A percentile compares a stretch with the other conserved stretches of the same genome.
These are phyloP conservation scores for Puma concolor DNA, from an alignment of 2,113 vertebrate species.

Conservation along the genomic window DNA sequence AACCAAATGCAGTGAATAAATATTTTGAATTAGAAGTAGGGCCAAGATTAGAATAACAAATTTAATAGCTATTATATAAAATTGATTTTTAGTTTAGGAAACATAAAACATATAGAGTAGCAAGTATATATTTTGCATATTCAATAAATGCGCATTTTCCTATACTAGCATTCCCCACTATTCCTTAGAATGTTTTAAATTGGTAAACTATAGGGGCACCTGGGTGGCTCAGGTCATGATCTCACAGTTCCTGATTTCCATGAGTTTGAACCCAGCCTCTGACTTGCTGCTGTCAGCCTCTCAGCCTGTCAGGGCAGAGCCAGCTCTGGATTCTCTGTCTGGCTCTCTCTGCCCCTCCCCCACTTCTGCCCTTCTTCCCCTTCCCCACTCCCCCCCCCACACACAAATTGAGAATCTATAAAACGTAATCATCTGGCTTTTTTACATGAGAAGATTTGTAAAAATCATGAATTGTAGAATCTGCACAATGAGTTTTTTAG, in stretches of 20 bases:
- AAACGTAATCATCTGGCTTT: background rate
- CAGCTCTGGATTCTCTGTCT: too few species aligned
- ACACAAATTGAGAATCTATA: background rate
- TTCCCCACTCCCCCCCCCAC: too few species aligned
- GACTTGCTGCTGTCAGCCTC: too few species aligned
- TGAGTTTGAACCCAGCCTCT: too few species aligned
- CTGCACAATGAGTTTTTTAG: background rate
- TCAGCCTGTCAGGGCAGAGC: too few species aligned
- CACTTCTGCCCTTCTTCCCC: too few species aligned
- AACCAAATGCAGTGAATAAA: background rate
- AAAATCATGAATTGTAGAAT: background rate
- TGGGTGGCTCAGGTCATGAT: too few species aligned
- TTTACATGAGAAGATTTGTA: background rate
- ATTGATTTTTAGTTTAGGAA: background rate
- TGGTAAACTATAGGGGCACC: background rate
- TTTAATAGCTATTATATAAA: background rate
- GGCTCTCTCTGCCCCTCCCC: too few species aligned
- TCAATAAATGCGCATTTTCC: background rate
- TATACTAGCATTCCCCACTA: background rate
- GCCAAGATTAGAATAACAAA: background rate
- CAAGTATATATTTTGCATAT: background rate
- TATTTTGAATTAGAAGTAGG: background rate
- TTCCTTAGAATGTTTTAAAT: background rate
- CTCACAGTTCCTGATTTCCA: too few species aligned
- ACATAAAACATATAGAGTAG: background rate